These are phyloP conservation scores for Solea solea DNA, from an alignment of 2,113 vertebrate genomes.

Conservation along the genomic window DNA sequence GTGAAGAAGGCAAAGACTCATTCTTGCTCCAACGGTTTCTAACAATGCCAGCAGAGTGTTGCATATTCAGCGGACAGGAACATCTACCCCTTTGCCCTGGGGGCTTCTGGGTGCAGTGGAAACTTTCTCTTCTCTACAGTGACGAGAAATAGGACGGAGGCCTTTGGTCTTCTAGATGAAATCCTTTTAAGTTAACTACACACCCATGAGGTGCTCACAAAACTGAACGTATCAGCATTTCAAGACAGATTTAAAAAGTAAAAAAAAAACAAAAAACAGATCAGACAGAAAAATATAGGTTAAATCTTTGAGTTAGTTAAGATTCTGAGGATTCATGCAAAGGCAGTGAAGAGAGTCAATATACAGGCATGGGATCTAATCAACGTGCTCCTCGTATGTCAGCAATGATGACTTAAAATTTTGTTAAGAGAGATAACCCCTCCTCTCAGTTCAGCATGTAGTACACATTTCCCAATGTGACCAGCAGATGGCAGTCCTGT, in stretches of 20 bases:
- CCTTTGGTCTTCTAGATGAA: conserved; percentile 34
- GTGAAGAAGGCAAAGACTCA: conserved; percentile 64
- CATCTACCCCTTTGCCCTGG: conserved; percentile 61
- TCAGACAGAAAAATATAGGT: conserved; percentile 14
- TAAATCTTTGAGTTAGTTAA: conserved; percentile 22
- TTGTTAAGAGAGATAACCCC: conserved; percentile 44
- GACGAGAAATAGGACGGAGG: background rate
- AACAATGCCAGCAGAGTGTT: conserved; percentile 76
- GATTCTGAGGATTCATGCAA: conserved; percentile 16
- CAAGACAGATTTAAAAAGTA: background rate
- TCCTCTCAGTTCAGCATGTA: conserved; percentile 4
- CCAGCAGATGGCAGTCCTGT: conserved; percentile 84
- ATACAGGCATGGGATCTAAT: too few relatives aligned
- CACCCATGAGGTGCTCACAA: conserved; percentile 1
- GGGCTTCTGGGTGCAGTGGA: conserved; percentile 49
- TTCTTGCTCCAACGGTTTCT: conserved; percentile 78
- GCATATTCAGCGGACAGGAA: conserved; percentile 76
- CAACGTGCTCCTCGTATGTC: conserved; percentile 61
- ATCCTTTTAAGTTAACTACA: conserved; percentile 7
- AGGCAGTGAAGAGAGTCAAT: conserved; percentile 4
- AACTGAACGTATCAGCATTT: conserved; percentile 12
- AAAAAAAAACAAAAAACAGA: conserved; percentile 3
- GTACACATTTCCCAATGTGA: background rate
- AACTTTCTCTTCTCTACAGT: conserved; percentile 19
- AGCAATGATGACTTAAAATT: conserved; percentile 66